phyloP scores from a whole-genome alignment of 2,113 vertebrate genomes.

The Sinocyclocheilus maitianheensis region DNA sequence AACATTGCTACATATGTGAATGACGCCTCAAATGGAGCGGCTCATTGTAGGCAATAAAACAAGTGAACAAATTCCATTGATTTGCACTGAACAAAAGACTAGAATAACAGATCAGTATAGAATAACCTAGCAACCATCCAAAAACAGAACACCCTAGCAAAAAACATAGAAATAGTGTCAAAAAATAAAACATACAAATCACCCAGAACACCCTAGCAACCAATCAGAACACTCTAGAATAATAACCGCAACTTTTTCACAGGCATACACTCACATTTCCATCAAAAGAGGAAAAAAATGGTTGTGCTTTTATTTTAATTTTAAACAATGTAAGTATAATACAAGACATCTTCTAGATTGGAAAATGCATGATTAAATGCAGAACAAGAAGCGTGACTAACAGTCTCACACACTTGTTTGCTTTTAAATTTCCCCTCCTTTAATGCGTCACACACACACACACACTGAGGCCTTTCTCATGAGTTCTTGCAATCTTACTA shows the following conservation, averaged over 20 bases:
- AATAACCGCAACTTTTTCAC: neutral
- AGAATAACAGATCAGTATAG: neutral
- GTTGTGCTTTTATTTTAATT: neutral
- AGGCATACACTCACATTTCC: neutral
- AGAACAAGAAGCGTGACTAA: conserved; percentile 30
- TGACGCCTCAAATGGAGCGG: neutral
- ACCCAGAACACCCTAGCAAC: neutral
- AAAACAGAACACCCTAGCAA: neutral
- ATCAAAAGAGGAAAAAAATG: neutral
- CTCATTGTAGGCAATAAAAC: neutral
- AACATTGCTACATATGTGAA: neutral
- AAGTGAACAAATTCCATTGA: neutral
- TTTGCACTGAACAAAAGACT: neutral
- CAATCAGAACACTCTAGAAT: neutral
- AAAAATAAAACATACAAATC: neutral
- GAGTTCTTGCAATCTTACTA: conserved; percentile 34
- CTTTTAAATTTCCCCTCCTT: conserved; percentile 70
- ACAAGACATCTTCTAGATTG: neutral
- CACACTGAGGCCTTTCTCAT: conserved; percentile 23
- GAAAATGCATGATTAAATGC: neutral
- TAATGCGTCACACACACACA: neutral
- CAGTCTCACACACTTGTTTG: conserved; percentile 66
- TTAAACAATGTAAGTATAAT: neutral
- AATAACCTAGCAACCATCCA: neutral
- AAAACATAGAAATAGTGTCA: too few species aligned